phyloP scores from a whole-genome alignment of 2,888 invertebrate species.

The Gari tellinella region DNA sequence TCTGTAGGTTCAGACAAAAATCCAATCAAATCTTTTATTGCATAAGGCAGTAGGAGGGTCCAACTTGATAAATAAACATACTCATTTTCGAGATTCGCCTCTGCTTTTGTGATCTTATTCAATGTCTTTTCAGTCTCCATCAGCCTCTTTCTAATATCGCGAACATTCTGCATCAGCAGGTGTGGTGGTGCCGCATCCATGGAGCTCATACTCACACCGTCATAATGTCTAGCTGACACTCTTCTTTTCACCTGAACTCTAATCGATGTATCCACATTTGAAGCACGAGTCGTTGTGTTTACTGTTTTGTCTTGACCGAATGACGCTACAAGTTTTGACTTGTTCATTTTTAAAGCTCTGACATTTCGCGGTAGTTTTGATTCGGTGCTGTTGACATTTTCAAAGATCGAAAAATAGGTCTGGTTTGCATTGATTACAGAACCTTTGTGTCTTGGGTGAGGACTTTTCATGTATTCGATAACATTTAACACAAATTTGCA shows the following conservation, averaged over 20 bases:
- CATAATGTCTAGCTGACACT: constrained; percentile 14
- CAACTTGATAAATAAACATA: constrained; percentile 9
- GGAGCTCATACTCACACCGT: constrained; percentile 42
- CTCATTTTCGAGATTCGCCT: constrained; percentile 56
- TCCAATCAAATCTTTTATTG: too few relatives aligned
- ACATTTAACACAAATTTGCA: too few relatives aligned
- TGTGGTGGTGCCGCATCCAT: constrained; percentile 65
- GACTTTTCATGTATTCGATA: too few relatives aligned
- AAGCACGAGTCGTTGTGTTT: constrained; percentile 24
- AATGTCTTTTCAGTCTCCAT: constrained; percentile 75
- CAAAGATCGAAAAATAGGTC: too few relatives aligned
- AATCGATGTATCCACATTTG: constrained; percentile 26
- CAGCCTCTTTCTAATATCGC: constrained; percentile 74
- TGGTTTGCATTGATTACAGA: too few relatives aligned
- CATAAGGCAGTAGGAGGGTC: too few relatives aligned
- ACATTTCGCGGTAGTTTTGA: not conserved
- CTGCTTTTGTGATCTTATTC: constrained; percentile 70
- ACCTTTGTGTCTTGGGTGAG: too few relatives aligned
- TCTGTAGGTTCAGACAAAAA: too few relatives aligned
- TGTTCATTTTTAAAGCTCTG: constrained; percentile 39
- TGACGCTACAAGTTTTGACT: constrained; percentile 49
- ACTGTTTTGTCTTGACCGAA: constrained; percentile 38
- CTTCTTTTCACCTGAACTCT: constrained; percentile 35
- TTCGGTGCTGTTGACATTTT: too few relatives aligned
- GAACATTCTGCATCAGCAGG: constrained; percentile 72